Evolutionary conservation across 2,888 invertebrate genomes (phyloP), one percentile per base, ranked within the genome.

Genomic region (Spialia ferax): DNA sequence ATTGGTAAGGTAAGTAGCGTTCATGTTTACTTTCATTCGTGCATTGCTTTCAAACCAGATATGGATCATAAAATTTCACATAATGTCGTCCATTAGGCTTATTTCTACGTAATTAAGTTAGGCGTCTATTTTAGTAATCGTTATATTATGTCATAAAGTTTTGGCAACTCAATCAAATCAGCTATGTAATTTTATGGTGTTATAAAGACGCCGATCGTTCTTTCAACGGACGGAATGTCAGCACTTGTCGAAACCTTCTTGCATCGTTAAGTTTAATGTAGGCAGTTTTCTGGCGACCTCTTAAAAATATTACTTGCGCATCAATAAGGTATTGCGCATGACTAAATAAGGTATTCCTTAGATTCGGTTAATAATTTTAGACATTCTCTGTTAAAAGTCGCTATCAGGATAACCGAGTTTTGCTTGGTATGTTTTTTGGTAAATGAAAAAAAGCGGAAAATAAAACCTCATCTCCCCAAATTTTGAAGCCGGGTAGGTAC

Each of bases 151-250:
- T 79, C 79, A 79, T 86, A 84, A 87, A 84, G 78, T 79, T 81
- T 83, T 81, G 83, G 80, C 80, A 80, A 77, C 80, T 78, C 77
- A 84, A 83, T 86, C 85, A 82, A 84, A 83, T 84, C 83, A 79
- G 79, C 82, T 79, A 79, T 81, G 80, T 84, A 79, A 82, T 85
- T 86, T 88, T 88, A 88, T 83, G 73, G 74, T 76, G 82, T 75
- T 79, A 82, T 88, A 88, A 87, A 83, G 79, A 79, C 74, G 74
- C 73, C 72, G 78, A 79, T 80, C 79, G 79, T 79, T 85, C 82
- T 69, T 69, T 42, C 80, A 71, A 70, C 64, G 70, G 72, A 74
- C 72, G 73, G 72, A 74, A 74, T 71, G 71, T 73, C 70, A 71
- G 72, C 70, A 71, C 70, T 71, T 74, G 45, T 48, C 45, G 72